Base-by-base conservation (phyloP, 2,797 vertebrate genomes). In the Clarias laeviceps region DNA sequence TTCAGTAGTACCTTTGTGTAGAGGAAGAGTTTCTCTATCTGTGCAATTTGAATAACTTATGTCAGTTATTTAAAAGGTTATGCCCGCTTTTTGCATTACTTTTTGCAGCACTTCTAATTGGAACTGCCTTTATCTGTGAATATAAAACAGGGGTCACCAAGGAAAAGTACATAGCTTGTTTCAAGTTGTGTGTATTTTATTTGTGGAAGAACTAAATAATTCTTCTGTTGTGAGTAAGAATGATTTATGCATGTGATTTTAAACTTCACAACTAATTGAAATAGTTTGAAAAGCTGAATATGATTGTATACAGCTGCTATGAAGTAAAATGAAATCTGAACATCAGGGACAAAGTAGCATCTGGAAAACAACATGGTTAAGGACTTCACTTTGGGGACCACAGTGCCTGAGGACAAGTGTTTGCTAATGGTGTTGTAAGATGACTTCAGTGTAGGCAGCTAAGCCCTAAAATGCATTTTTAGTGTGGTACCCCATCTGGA, bases 251-350 rank as follows among this genome's bases (percentile, higher is more conserved):
- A 82, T 68, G 32, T 82, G 57, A 90, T 61, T 45, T 50, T 82
- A 87, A 90, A 88, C 82, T 79, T 87, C 85, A 85, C 83, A 88
- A 82, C 76, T 85, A 83, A 86, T 90, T 87, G 90, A 85, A 90
- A 89, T 90, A 89, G 91, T 90, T 91, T 59, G 88, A 82, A 29
- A 37, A 85, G 65, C 65, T 54, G 70, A 88, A 81, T 78, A 84
- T 66, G 89, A 83, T 89, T 89, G 89, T 89, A 87, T 89, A 91
- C 83, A 90, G 82, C 65, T 82, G 83, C 79, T 83, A 83, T 64
- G 83, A 86, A 85, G 84, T 72, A 69, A 88, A 84, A 77, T 86
- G 86, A 88, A 90, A 90, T 86, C 80, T 86, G 88, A 90, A 89
- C 88, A 89, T 91, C 82, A 90, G 86, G 83, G 54, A 80, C 72